phyloP scores from a whole-genome alignment of 1,140 invertebrate species.

The Drosophila sproati region DNA sequence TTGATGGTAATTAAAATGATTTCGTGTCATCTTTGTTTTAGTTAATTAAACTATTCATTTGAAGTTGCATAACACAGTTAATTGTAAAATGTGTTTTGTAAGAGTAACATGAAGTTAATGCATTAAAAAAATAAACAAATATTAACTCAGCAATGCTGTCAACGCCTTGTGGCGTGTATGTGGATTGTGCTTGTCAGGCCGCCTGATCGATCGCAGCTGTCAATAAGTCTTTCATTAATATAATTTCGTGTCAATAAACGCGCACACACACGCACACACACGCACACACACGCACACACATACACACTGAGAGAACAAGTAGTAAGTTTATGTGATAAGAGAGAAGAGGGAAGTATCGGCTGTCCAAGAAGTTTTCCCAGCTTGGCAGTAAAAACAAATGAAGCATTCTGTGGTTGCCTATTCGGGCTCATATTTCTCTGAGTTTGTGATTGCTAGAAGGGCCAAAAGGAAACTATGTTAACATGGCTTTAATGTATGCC shows the following conservation, averaged over 20 bases:
- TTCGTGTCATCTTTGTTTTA: slow-evolving; percentile 4
- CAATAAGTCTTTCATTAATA: slow-evolving; percentile 83
- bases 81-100: slow-evolving; percentile 37
- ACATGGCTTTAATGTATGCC: slow-evolving; percentile 70
- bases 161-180: slow-evolving; percentile 22
- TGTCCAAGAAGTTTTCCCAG: slow-evolving; percentile 31
- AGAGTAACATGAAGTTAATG: slow-evolving; percentile 54
- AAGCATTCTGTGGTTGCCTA: slow-evolving; percentile 62
- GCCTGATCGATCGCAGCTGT: slow-evolving; percentile 77
- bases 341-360: neutral
- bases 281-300: too few relatives aligned
- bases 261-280: slow-evolving; percentile 13
- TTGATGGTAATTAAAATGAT: slow-evolving; percentile 12
- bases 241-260: slow-evolving; percentile 72
- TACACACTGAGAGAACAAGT: neutral
- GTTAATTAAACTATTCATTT: slow-evolving; percentile 34
- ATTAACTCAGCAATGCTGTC: slow-evolving; percentile 30
- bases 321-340: neutral
- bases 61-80: slow-evolving; percentile 31
- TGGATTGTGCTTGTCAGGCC: slow-evolving; percentile 57
- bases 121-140: slow-evolving; percentile 58
- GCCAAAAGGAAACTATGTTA: slow-evolving; percentile 65
- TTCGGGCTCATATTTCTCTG: slow-evolving; percentile 25
- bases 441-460: slow-evolving; percentile 44
- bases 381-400: slow-evolving; percentile 74